phyloP scores from a whole-genome alignment of 2,797 vertebrate genomes.

The Myripristis jacobus region DNA sequence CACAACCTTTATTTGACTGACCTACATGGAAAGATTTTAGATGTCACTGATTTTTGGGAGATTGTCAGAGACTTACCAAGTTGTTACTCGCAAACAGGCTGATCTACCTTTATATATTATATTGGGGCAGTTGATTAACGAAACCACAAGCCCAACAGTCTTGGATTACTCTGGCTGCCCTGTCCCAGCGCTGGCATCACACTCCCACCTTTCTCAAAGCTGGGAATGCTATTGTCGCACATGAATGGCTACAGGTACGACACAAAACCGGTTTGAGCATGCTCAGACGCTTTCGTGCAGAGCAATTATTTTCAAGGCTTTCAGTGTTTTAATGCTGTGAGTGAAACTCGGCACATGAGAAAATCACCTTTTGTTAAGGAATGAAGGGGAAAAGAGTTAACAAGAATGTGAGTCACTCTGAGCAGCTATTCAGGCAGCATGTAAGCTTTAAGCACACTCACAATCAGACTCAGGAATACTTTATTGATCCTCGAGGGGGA shows the following conservation, averaged over 20 bases:
- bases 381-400: slow-evolving; percentile 7
- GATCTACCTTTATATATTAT: slow-evolving; percentile 27
- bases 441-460: slow-evolving; percentile 52
- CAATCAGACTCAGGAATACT: too few relatives aligned
- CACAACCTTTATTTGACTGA: too few relatives aligned
- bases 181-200: slow-evolving; percentile 6
- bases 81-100: not conserved
- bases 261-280: slow-evolving; percentile 29
- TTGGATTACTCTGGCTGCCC: slow-evolving; percentile 44
- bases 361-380: slow-evolving; percentile 32
- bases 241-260: slow-evolving; percentile 49
- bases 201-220: not conserved
- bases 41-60: too few relatives aligned
- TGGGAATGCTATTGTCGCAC: slow-evolving; percentile 30
- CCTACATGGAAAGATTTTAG: too few relatives aligned
- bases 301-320: slow-evolving; percentile 20
- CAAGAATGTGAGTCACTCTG: slow-evolving; percentile 6
- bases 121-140: slow-evolving; percentile 33
- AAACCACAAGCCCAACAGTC: slow-evolving; percentile 43
- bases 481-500: too few relatives aligned
- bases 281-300: slow-evolving; percentile 31
- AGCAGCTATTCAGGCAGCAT: slow-evolving; percentile 44
- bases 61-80: too few relatives aligned
- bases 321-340: slow-evolving; percentile 20
- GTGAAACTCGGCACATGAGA: not conserved